Evolutionary conservation across 2,797 vertebrate genomes (phyloP).

Genomic region (Paedocypris micromegethes): DNA sequence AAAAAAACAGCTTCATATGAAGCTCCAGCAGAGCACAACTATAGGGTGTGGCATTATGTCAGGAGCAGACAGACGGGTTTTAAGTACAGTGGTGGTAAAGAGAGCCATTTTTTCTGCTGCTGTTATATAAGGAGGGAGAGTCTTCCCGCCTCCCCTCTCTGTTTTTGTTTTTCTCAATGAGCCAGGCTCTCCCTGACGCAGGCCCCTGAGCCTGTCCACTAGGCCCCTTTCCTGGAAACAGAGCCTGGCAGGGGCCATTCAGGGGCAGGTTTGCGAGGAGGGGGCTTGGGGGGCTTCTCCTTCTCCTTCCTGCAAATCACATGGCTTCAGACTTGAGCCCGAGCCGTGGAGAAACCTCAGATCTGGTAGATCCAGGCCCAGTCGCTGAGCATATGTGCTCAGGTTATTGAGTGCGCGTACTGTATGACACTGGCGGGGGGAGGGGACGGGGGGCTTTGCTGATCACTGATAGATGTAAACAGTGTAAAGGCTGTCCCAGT

Average conservation of each 20-base stretch:
- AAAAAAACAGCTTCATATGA: slow-evolving; percentile 5
- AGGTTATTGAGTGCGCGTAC: slow-evolving; percentile 47
- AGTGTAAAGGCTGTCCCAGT: neutral
- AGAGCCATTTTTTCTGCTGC: slow-evolving; percentile 51
- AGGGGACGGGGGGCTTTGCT: slow-evolving; percentile 12
- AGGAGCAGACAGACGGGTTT: slow-evolving; percentile 60
- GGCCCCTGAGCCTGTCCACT: slow-evolving; percentile 73
- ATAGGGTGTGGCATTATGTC: slow-evolving; percentile 43
- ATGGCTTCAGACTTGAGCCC: slow-evolving; percentile 62
- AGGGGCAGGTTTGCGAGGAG: slow-evolving; percentile 60
- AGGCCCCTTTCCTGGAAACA: slow-evolving; percentile 80
- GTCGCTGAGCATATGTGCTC: slow-evolving; percentile 41
- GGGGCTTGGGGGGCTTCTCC: slow-evolving; percentile 48
- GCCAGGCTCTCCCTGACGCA: slow-evolving; percentile 69
- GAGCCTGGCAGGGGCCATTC: slow-evolving; percentile 68
- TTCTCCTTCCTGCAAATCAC: slow-evolving; percentile 72
- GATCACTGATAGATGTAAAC: slow-evolving; percentile 15
- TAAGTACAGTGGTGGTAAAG: slow-evolving; percentile 58
- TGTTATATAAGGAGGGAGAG: slow-evolving; percentile 70
- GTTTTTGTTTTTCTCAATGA: slow-evolving; percentile 83
- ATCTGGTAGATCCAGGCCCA: slow-evolving; percentile 56
- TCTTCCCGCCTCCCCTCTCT: slow-evolving; percentile 69
- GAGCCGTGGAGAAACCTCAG: slow-evolving; percentile 61
- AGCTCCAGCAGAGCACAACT: slow-evolving; percentile 29
- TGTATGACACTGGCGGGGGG: slow-evolving; percentile 38